Evolutionary conservation across 2,797 vertebrate genomes (phyloP).

Genomic region (Petrocephalus sullivani): DNA sequence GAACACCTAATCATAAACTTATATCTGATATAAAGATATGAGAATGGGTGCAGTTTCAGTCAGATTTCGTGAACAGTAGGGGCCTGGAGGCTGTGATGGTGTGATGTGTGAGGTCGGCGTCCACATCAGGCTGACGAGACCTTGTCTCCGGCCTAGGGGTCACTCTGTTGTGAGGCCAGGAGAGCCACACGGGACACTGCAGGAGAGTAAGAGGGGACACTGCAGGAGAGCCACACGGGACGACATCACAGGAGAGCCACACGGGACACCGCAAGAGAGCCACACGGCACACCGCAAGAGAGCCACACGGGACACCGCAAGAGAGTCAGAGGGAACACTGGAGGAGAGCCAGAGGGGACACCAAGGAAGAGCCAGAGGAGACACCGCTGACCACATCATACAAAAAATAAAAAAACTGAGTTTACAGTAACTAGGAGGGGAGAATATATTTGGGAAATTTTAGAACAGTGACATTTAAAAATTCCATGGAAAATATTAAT

Average conservation of each 20-base stretch:
- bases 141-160: constrained; percentile 71
- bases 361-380: background rate
- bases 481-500: no score
- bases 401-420: no score
- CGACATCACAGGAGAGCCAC: constrained; percentile 35
- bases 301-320: background rate
- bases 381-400: background rate
- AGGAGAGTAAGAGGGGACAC: constrained; percentile 31
- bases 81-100: background rate
- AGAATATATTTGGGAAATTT: no score
- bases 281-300: background rate
- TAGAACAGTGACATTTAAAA: no score
- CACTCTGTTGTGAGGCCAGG: constrained; percentile 65
- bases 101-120: background rate
- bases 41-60: background rate
- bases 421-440: no score
- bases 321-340: background rate
- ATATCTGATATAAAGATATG: background rate
- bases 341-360: background rate
- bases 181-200: constrained; percentile 76
- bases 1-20: background rate
- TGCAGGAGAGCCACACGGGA: constrained; percentile 62
- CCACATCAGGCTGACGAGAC: constrained; percentile 64
- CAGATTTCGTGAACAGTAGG: background rate
- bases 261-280: no score